Percentiles rank a stretch among this genome's conserved stretches.
These are phyloP conservation scores for Rhagophthalmus giganteus DNA, from an alignment of 2,888 invertebrate species.

Conservation along the genomic window DNA sequence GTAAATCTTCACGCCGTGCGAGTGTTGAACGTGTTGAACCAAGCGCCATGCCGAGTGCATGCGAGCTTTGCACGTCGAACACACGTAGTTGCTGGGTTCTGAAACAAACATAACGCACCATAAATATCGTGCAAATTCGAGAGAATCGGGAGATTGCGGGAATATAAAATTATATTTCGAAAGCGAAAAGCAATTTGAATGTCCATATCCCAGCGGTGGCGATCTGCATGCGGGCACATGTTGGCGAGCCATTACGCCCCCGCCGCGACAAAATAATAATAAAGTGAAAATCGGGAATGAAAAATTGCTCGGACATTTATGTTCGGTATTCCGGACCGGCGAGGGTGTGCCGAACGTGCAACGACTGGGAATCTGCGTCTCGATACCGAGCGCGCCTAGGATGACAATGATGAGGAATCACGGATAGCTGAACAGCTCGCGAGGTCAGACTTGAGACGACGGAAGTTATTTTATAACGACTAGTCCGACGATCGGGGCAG, in stretches of 20 bases:
- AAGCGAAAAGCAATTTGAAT: constrained; percentile 42
- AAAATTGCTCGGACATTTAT: constrained; percentile 57
- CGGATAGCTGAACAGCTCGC: constrained; percentile 52
- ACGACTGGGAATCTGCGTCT: constrained; percentile 40
- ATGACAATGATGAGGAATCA: constrained; percentile 49
- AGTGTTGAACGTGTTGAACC: constrained; percentile 92
- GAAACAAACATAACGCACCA: constrained; percentile 55
- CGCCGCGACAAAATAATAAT: constrained; percentile 52
- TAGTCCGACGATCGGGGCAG: constrained; percentile 44
- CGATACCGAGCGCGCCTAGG: constrained; percentile 20
- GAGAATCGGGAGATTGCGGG: constrained; percentile 7
- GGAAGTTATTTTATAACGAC: constrained; percentile 51
- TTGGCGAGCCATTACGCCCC: constrained; percentile 52
- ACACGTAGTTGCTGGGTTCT: constrained; percentile 95
- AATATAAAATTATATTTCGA: constrained; percentile 21
- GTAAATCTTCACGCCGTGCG: constrained; percentile 93
- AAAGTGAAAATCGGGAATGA: constrained; percentile 56
- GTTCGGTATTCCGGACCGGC: constrained; percentile 47
- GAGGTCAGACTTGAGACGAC: constrained; percentile 49
- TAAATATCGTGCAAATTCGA: constrained; percentile 12
- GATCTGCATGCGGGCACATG: constrained; percentile 53
- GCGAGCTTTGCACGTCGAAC: constrained; percentile 90
- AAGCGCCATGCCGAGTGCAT: constrained; percentile 94
- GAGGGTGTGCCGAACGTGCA: constrained; percentile 55
- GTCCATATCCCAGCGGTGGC: constrained; percentile 47